phyloP scores from a whole-genome alignment of 1,140 invertebrate species.

The Psilanteris sp. region DNA sequence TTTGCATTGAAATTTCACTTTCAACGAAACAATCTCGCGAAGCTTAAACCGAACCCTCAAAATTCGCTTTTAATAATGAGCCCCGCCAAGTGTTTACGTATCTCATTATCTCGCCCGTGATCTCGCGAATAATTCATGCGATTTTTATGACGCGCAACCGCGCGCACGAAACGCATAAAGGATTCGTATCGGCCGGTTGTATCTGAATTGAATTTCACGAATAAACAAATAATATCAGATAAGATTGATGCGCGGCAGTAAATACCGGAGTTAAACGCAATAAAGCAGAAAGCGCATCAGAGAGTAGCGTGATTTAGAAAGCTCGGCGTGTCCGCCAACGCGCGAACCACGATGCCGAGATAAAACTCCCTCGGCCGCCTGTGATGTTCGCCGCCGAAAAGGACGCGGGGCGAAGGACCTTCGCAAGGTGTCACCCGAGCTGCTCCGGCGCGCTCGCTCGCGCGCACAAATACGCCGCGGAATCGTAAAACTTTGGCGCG shows the following conservation, averaged over 20 bases:
- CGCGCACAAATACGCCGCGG: slow-evolving; percentile 13
- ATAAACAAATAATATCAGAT: slow-evolving; percentile 63
- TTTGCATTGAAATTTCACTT: too few species aligned
- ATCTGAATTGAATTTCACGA: slow-evolving; percentile 58
- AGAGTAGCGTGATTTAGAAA: slow-evolving; percentile 60
- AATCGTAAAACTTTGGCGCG: slow-evolving; percentile 54
- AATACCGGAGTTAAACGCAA: slow-evolving; percentile 51
- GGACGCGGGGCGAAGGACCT: slow-evolving; percentile 64
- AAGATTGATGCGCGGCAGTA: slow-evolving; percentile 57
- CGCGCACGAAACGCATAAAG: slow-evolving; percentile 15
- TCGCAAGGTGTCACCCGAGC: slow-evolving; percentile 50
- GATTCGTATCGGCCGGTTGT: slow-evolving; percentile 35
- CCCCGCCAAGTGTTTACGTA: slow-evolving; percentile 18
- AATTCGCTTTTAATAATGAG: slow-evolving; percentile 27
- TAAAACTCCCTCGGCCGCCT: slow-evolving; percentile 63
- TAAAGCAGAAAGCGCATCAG: slow-evolving; percentile 51
- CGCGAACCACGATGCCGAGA: slow-evolving; percentile 68
- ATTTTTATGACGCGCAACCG: slow-evolving; percentile 43
- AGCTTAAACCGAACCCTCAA: not conserved
- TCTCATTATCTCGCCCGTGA: slow-evolving; percentile 18
- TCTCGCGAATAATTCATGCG: slow-evolving; percentile 34
- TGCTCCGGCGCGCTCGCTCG: too few species aligned
- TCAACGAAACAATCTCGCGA: too few species aligned
- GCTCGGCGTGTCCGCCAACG: slow-evolving; percentile 69
- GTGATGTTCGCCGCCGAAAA: slow-evolving; percentile 68